Evolutionary conservation across 2,888 invertebrate genomes (phyloP), one percentile per base, ranked within the genome.

Genomic region (Drosophila putrida): DNA sequence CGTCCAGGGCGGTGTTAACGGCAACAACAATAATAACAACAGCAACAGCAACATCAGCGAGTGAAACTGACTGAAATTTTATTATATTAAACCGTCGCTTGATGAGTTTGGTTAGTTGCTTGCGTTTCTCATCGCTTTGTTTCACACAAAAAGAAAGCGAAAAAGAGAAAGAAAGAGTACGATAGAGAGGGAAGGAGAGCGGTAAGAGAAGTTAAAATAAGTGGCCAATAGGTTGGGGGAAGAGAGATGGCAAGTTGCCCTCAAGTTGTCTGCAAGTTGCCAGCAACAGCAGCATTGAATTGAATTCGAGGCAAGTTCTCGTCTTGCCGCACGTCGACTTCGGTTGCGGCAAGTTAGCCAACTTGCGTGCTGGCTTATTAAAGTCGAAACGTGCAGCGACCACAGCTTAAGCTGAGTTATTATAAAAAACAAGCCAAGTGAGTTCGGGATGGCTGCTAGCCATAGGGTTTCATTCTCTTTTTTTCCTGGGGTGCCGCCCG

Each of bases 11-110:
- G 33, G 20, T 11, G 20, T 31, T 20, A 25, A 33, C 27, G 41
- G 36, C 70, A 54, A 41, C 55, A 36, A 9, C 11, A 20, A 38
- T 46, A 31, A 74, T 53, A 50, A 4, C 28, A 38, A 43, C 66
- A 54, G 28, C 47, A 50, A 4, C 28, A 36, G 51, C 64, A 58
- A 31, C 47, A 43, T 43, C 57, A 73, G 68, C 65, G 69, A 65
- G 51, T 71, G 66, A 83, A 83, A 87, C 20, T 89, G 86, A 82
- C 88, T 88, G 88, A 89, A 89, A 80, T 89, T 86, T 88, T 88
- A 89, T 86, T 86, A 89, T 86, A 86, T 88, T 89, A 89, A 85
- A 88, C 82, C 88, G 86, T 78, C 82, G 88, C 82, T 85, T 88
- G 89, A 85, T 89, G 88, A 88, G 84, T 89, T 89, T 73, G 83